Conservation (phyloP, 2,888 invertebrate genomes). For the Frankliniella intonsa region DNA sequence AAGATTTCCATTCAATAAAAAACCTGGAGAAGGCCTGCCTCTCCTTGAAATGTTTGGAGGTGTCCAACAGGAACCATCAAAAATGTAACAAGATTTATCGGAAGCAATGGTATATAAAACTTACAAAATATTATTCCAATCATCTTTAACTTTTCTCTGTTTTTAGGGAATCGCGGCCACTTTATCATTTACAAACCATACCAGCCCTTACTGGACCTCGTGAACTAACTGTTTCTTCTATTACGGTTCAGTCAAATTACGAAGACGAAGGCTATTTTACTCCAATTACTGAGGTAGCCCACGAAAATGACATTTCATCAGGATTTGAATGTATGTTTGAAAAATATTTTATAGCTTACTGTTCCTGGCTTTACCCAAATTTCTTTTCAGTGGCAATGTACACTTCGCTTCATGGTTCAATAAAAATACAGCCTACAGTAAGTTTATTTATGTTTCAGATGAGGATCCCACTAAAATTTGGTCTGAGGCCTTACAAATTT, state of each 20-base stretch:
- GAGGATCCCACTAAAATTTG: not conserved
- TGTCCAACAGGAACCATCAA: not conserved
- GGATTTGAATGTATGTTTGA: not conserved
- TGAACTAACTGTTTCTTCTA: not conserved
- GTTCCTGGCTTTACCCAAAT: not conserved
- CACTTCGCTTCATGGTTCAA: not conserved
- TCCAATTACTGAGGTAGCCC: not conserved
- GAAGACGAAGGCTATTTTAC: constrained; percentile 10
- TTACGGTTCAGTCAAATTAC: not conserved
- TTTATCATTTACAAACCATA: not conserved
- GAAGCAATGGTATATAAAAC: not conserved
- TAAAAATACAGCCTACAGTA: not conserved
- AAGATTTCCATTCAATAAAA: not conserved
- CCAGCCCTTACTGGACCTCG: not conserved
- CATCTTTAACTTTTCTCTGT: too few species aligned
- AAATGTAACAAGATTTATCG: not conserved
- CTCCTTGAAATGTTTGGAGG: not conserved
- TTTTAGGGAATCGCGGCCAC: not conserved
- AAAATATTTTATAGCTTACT: not conserved
- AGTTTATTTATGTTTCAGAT: not conserved
- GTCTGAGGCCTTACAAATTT: not conserved
- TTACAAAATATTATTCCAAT: too few species aligned
- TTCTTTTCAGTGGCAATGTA: too few species aligned
- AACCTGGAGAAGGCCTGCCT: not conserved
- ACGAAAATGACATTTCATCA: not conserved